These are phyloP conservation scores for Tychaedon coryphoeus DNA, from an alignment of 2,113 vertebrate genomes.

Conservation along the genomic window DNA sequence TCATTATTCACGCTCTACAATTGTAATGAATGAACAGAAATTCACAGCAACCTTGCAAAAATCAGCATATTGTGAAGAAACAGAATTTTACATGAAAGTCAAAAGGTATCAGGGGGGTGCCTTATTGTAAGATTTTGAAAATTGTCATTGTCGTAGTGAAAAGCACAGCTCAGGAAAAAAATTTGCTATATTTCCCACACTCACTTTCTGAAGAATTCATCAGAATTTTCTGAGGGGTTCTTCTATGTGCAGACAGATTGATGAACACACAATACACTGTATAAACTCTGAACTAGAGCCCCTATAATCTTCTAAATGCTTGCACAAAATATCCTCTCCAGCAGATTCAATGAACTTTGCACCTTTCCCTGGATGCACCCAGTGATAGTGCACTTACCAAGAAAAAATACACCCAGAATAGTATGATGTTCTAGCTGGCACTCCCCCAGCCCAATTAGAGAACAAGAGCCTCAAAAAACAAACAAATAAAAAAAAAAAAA, in stretches of 20 bases:
- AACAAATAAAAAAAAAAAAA: rapidly evolving
- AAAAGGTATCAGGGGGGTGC: neutral
- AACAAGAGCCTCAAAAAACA: neutral
- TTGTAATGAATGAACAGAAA: neutral
- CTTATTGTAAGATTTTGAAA: neutral
- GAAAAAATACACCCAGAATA: neutral
- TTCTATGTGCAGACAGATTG: neutral
- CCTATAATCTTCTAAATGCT: neutral
- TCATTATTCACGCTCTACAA: neutral
- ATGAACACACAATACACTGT: neutral
- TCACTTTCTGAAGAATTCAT: neutral
- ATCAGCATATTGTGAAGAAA: neutral
- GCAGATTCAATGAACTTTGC: neutral
- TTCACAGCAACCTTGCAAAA: neutral
- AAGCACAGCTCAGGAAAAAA: neutral
- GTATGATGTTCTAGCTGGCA: neutral
- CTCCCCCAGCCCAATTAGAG: neutral
- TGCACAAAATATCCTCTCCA: neutral
- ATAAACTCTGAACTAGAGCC: neutral
- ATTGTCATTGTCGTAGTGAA: neutral
- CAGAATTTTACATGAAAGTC: neutral
- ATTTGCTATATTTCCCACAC: neutral
- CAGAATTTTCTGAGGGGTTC: neutral
- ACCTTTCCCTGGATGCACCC: neutral
- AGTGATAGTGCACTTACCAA: neutral